phyloP scores from a whole-genome alignment of 2,888 invertebrate species.

The Tenthredo livida region DNA sequence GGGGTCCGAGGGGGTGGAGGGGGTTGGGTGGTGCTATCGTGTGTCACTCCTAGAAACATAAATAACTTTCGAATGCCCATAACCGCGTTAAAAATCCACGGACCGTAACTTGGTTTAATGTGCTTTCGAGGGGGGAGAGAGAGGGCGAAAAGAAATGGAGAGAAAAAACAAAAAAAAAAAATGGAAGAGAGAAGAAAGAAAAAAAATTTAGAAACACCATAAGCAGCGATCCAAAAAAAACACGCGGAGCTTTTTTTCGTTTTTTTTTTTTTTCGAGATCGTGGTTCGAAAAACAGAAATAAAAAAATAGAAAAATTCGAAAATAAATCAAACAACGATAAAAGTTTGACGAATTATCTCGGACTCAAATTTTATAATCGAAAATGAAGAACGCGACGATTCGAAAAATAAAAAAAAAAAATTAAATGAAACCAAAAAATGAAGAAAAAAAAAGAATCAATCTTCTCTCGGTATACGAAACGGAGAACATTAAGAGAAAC shows the following conservation, averaged over 20 bases:
- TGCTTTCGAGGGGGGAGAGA: constrained; percentile 68
- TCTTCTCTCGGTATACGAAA: too few species aligned
- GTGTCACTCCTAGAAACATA: constrained; percentile 64
- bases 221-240: not conserved
- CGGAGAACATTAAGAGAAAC: constrained; percentile 6
- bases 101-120: constrained; percentile 73
- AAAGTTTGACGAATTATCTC: too few species aligned
- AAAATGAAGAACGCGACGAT: too few species aligned
- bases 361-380: too few species aligned
- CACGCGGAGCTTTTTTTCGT: not conserved
- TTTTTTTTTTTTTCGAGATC: not conserved
- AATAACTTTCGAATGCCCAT: constrained; percentile 73
- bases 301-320: not conserved
- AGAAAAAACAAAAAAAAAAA: constrained; percentile 59
- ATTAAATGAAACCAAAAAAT: too few species aligned
- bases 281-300: not conserved
- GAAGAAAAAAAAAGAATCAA: too few species aligned
- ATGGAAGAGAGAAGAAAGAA: constrained; percentile 57
- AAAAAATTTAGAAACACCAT: not conserved
- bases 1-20: not conserved
- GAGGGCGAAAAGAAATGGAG: constrained; percentile 61
- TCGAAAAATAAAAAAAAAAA: too few species aligned
- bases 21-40: constrained; percentile 4
- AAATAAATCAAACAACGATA: not conserved
- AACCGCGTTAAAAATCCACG: constrained; percentile 74